Base-by-base conservation (phyloP, 30 jellyfish, hydroid and myxozoan genomes). In the Sanderia malayensis region DNA sequence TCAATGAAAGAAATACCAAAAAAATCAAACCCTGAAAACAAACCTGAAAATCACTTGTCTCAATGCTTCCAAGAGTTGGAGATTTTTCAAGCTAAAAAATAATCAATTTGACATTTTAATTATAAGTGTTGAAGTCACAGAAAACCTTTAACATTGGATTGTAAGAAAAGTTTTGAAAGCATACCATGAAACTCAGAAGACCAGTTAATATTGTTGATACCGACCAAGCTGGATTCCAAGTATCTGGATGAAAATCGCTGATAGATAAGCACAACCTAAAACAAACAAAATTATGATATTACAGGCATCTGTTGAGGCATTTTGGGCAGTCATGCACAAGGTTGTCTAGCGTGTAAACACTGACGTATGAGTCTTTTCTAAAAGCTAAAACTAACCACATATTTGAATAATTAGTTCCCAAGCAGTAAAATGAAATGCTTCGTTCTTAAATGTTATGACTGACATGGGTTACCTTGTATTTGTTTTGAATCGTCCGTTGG, bases 181-280 rank as follows among this genome's bases (percentile, higher is more conserved):
- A 3, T 77, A 90, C 97, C 97, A 90, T 90, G 61, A 90, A 90
- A 80, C 97, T 90, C n/a, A 90, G 87, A 24, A 92, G 86, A 0
- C 98, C 98, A 52, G 96, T 92, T 0, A 83, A 83, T 44, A 92
- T 92, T 0, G 98, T 84, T 18, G 98, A 82, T 13, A 83, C 95
- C 25, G 96, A 83, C 96, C 96, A 83, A 1, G 98, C 96, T 23
- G 98, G 96, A 46, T 92, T 92, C 98, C 96, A 84, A 32, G 98
- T 92, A 61, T 92, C 96, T 19, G 96, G 98, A 60, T 92, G 98
- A 65, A 81, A 92, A 57, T 84, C 96, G 55, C 98, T 92, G 53
- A 83, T 84, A 46, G 96, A 92, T 30, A 83, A 72, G 46, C 97
- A 90, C 10, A 90, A 58, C 83, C 97, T 89, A 71, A 17, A 80